These are phyloP conservation scores for Sebastes variabilis DNA, from an alignment of 2,797 vertebrate genomes.

Conservation along the genomic window DNA sequence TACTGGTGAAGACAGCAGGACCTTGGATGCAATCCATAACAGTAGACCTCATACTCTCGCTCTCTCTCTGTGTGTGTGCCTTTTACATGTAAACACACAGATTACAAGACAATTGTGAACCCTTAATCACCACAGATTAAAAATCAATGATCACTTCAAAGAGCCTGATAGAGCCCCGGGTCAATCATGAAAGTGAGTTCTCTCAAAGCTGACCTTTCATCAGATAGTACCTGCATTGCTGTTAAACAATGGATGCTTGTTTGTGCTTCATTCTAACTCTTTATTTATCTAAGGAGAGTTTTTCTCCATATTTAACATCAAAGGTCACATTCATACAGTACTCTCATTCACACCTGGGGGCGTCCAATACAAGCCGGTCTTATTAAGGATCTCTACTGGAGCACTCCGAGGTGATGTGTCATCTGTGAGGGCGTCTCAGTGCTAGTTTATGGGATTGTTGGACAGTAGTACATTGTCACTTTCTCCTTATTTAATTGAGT, in stretches of 20 bases:
- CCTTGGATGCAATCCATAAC: too few species aligned
- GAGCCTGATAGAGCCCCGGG: not conserved
- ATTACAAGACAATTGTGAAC: not conserved
- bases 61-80: not conserved
- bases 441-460: not conserved
- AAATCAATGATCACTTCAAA: not conserved
- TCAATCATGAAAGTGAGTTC: not conserved
- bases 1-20: not conserved
- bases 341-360: not conserved
- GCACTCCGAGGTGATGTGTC: not conserved
- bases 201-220: not conserved
- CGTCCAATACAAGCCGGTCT: not conserved
- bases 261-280: not conserved
- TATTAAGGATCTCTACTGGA: not conserved
- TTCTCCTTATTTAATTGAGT: not conserved
- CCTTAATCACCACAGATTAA: not conserved
- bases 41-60: not conserved
- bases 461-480: not conserved
- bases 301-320: not conserved
- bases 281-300: not conserved
- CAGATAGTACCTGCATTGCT: not conserved
- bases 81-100: not conserved
- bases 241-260: not conserved
- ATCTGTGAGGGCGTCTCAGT: not conserved
- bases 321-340: not conserved